A percentile compares a stretch with the other conserved stretches of the same genome.
These are phyloP conservation scores for Gonatopus flavifemur DNA, from an alignment of 1,140 invertebrate species.

Conservation along the genomic window DNA sequence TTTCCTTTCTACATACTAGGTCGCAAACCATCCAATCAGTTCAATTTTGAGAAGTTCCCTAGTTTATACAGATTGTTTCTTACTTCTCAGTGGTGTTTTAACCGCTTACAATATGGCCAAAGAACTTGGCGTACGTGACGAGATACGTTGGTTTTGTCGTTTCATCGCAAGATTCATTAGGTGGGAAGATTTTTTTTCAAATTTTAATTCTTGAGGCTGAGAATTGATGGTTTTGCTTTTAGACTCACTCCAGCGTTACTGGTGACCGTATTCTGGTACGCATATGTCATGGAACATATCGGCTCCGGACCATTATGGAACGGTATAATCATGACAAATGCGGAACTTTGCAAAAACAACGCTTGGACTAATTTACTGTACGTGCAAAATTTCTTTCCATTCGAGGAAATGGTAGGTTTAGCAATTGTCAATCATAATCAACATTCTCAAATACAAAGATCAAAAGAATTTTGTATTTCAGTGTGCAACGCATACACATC, in stretches of 20 bases:
- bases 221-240: slow-evolving; percentile 18
- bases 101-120: slow-evolving; percentile 63
- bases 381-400: slow-evolving; percentile 71
- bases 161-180: slow-evolving; percentile 64
- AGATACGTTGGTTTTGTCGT: slow-evolving; percentile 62
- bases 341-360: slow-evolving; percentile 66
- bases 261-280: slow-evolving; percentile 69
- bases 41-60: slow-evolving; percentile 63
- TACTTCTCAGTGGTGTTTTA: slow-evolving; percentile 67
- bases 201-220: neutral
- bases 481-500: slow-evolving; percentile 71
- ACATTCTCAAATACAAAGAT: too few relatives aligned
- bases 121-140: slow-evolving; percentile 55
- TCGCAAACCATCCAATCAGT: slow-evolving; percentile 62
- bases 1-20: slow-evolving; percentile 46
- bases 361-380: slow-evolving; percentile 73
- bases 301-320: slow-evolving; percentile 72
- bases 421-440: too few relatives aligned
- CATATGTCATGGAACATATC: slow-evolving; percentile 69
- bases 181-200: slow-evolving; percentile 38
- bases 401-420: slow-evolving; percentile 71
- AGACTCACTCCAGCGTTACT: slow-evolving; percentile 68
- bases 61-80: slow-evolving; percentile 68
- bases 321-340: slow-evolving; percentile 62
- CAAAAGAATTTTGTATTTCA: slow-evolving; percentile 53